These are phyloP conservation scores for Drosophila mimica DNA, from an alignment of 2,888 invertebrate genomes.

Conservation along the genomic window DNA sequence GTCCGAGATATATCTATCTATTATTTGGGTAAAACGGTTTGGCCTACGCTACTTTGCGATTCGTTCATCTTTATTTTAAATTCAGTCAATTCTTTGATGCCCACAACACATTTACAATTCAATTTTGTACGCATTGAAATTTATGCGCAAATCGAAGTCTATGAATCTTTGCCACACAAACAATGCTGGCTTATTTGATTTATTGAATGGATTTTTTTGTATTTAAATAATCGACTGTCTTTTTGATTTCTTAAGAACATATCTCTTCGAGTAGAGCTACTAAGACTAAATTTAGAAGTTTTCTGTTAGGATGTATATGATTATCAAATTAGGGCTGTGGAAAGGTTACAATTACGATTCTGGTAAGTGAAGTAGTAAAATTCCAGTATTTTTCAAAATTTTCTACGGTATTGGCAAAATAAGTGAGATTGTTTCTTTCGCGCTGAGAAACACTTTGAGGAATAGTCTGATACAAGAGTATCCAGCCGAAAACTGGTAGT, in stretches of 20 bases:
- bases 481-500: not conserved
- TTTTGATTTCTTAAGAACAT: not conserved
- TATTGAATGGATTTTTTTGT: conserved; percentile 8
- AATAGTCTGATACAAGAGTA: not conserved
- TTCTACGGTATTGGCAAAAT: not conserved
- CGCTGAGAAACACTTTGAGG: not conserved
- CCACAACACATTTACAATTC: conserved; percentile 51
- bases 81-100: conserved; percentile 36
- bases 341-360: not conserved
- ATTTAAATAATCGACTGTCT: not conserved
- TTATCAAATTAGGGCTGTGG: not conserved
- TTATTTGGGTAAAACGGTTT: conserved; percentile 6
- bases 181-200: conserved; percentile 12
- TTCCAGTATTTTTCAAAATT: too few species aligned
- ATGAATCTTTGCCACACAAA: conserved; percentile 23
- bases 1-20: conserved; percentile 71
- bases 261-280: not conserved
- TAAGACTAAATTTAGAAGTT: not conserved
- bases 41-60: not conserved
- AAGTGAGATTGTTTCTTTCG: not conserved
- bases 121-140: conserved; percentile 36
- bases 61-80: conserved; percentile 21
- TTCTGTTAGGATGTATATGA: not conserved
- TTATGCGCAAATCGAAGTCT: conserved; percentile 47
- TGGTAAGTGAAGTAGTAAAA: not conserved